These are phyloP conservation scores for Plebejus melissa DNA, from an alignment of 2,888 invertebrate species.

Conservation along the genomic window DNA sequence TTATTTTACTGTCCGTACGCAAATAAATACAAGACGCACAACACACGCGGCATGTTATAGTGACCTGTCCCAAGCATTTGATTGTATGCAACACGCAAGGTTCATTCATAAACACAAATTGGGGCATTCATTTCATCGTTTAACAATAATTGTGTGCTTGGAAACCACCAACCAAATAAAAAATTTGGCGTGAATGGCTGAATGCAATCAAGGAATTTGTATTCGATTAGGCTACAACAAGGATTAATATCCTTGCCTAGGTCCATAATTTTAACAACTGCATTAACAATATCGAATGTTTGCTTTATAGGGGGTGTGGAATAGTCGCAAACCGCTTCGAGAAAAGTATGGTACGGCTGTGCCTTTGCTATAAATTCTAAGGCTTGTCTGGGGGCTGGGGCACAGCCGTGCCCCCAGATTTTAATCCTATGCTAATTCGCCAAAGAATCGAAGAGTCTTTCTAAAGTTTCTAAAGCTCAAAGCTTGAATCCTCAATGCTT, in stretches of 20 bases:
- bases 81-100: slow-evolving; percentile 7
- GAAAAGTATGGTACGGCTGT: too few relatives aligned
- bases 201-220: neutral
- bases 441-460: neutral
- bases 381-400: too few relatives aligned
- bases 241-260: neutral
- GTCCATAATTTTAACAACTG: neutral
- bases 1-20: too few relatives aligned
- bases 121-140: neutral
- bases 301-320: too few relatives aligned
- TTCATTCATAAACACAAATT: neutral
- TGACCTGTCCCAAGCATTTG: neutral
- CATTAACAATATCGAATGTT: neutral
- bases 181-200: neutral
- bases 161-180: too few relatives aligned
- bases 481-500: too few relatives aligned
- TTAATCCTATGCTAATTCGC: neutral
- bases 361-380: too few relatives aligned
- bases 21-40: neutral
- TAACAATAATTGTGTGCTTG: neutral
- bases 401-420: too few relatives aligned
- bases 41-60: neutral
- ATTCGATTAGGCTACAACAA: neutral
- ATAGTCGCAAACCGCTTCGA: too few relatives aligned
- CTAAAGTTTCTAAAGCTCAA: too few relatives aligned